These are phyloP conservation scores for Hemibagrus wyckioides DNA, from an alignment of 2,113 vertebrate genomes.

Conservation along the genomic window DNA sequence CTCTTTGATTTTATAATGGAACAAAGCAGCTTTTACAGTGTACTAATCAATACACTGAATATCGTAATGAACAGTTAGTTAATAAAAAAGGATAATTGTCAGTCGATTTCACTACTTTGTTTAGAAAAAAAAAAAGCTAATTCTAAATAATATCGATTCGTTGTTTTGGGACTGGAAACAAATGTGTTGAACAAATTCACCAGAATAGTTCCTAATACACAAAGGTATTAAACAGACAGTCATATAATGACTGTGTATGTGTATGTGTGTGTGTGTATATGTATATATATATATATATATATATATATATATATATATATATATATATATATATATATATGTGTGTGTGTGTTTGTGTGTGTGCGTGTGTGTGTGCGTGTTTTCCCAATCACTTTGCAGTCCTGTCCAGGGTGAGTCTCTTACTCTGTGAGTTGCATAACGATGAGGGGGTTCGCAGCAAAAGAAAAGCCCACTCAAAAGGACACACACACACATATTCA, in stretches of 20 bases:
- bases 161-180: not conserved
- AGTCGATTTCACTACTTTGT: not conserved
- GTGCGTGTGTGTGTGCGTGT: slow-evolving; percentile 16
- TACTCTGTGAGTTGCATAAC: slow-evolving; percentile 58
- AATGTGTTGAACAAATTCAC: not conserved
- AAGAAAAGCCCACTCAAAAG: slow-evolving; percentile 58
- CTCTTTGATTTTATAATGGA: not conserved
- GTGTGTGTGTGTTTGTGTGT: slow-evolving; percentile 34
- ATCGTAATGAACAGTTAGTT: not conserved
- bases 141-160: not conserved
- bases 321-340: slow-evolving; percentile 11
- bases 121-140: not conserved
- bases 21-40: not conserved
- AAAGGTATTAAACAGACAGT: not conserved
- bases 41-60: not conserved
- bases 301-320: not conserved
- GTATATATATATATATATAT: no score
- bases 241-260: not conserved
- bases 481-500: slow-evolving; percentile 35
- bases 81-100: not conserved
- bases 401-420: slow-evolving; percentile 59
- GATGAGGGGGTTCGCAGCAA: slow-evolving; percentile 55
- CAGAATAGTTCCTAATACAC: not conserved
- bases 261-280: not conserved
- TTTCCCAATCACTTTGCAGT: slow-evolving; percentile 56